phyloP scores from a whole-genome alignment of 2,113 vertebrate genomes.

The Nerophis ophidion region DNA sequence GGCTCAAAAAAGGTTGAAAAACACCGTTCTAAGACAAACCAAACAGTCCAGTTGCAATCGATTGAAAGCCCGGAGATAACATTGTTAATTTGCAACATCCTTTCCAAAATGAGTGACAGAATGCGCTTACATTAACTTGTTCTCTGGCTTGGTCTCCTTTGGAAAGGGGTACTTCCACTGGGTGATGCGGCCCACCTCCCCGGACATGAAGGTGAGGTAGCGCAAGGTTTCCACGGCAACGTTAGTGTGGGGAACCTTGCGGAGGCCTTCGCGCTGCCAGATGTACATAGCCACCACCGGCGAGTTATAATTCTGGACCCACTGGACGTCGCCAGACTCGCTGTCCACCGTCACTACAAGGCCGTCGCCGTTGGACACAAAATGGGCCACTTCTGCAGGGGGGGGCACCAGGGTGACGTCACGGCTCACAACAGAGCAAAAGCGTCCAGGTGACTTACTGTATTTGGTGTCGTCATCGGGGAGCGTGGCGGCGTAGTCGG shows the following conservation, averaged over 20 bases:
- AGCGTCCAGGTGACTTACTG: constrained; percentile 70
- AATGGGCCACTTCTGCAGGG: constrained; percentile 87
- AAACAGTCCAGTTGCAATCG: no score
- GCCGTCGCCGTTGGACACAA: constrained; percentile 94
- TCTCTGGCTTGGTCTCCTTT: constrained; percentile 88
- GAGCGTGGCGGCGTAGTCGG: constrained; percentile 89
- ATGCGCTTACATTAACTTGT: constrained; percentile 85
- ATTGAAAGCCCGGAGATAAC: no score
- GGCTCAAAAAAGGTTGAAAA: no score
- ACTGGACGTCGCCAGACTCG: constrained; percentile 87
- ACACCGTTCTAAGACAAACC: no score
- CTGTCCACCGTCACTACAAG: constrained; percentile 97
- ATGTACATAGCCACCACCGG: constrained; percentile 96
- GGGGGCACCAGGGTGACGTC: not conserved
- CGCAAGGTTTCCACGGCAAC: constrained; percentile 93
- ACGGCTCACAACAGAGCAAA: not conserved
- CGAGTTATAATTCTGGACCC: constrained; percentile 96
- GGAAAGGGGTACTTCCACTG: constrained; percentile 98
- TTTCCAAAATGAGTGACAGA: not conserved
- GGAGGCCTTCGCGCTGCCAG: constrained; percentile 90
- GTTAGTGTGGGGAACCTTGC: constrained; percentile 89
- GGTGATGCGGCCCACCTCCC: constrained; percentile 93
- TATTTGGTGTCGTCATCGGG: constrained; percentile 89
- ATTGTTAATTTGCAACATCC: no score
- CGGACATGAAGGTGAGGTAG: constrained; percentile 96